Conservation (phyloP, 2,797 vertebrate species). For the Agapornis canus region DNA sequence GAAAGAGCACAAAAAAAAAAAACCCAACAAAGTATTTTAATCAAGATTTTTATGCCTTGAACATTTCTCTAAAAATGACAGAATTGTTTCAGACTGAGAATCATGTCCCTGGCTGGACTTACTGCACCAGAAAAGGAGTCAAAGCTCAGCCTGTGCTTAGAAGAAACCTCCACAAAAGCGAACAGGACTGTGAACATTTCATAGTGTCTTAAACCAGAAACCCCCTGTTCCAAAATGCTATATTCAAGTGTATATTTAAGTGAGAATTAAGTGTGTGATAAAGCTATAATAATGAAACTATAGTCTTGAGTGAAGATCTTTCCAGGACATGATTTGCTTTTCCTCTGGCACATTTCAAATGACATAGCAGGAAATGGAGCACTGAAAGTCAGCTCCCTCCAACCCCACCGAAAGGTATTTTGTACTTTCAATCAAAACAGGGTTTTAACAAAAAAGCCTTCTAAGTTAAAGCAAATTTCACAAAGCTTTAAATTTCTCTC, state of each 20-base stretch:
- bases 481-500: neutral
- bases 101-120: neutral
- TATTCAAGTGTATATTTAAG: neutral
- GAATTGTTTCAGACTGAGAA: neutral
- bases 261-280: neutral
- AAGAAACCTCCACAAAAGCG: neutral
- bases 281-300: neutral
- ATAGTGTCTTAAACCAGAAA: neutral
- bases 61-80: neutral
- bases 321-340: neutral
- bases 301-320: neutral
- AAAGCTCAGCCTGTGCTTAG: neutral
- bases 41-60: neutral
- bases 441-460: neutral
- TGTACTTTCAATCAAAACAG: neutral
- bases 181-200: neutral
- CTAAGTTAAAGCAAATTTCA: neutral
- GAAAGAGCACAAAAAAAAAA: neutral
- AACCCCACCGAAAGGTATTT: neutral
- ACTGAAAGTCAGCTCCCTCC: neutral
- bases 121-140: neutral
- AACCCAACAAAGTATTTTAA: neutral
- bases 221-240: neutral
- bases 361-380: neutral
- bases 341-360: neutral